Evolutionary conservation across 2,888 invertebrate genomes (phyloP).

Genomic region (Phortica okadai): DNA sequence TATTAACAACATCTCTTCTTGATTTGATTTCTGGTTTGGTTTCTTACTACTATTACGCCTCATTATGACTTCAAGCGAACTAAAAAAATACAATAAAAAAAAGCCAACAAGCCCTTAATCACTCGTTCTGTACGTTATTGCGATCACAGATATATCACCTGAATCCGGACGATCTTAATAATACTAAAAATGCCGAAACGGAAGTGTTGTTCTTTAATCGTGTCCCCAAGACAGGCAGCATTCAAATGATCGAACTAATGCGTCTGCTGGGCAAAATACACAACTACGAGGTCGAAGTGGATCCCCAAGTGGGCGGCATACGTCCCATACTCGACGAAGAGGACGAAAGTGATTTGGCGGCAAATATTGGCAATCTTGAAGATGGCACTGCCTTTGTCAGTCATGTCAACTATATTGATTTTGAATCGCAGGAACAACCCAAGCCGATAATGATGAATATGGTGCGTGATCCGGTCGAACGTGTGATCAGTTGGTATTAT

Average conservation of each 20-base stretch:
- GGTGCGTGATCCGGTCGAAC: slow-evolving; percentile 92
- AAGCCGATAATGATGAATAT: slow-evolving; percentile 93
- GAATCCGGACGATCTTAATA: slow-evolving; percentile 85
- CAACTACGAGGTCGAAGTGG: slow-evolving; percentile 64
- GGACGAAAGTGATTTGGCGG: slow-evolving; percentile 62
- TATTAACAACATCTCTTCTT: no score
- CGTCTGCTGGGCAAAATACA: slow-evolving; percentile 64
- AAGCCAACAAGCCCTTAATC: neutral
- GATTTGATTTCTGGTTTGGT: no score
- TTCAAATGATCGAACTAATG: slow-evolving; percentile 70
- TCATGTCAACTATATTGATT: slow-evolving; percentile 73
- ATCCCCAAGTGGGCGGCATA: slow-evolving; percentile 69
- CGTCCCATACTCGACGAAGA: slow-evolving; percentile 51
- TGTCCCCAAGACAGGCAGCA: slow-evolving; percentile 73
- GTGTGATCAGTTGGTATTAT: slow-evolving; percentile 94
- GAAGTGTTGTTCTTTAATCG: slow-evolving; percentile 82
- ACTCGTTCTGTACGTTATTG: slow-evolving; percentile 18
- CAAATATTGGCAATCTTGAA: slow-evolving; percentile 65
- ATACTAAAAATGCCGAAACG: slow-evolving; percentile 84
- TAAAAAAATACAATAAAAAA: no score
- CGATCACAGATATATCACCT: slow-evolving; percentile 78
- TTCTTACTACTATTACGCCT: no score
- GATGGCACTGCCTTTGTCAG: slow-evolving; percentile 67
- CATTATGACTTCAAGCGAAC: neutral
- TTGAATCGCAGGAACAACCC: slow-evolving; percentile 80